These are phyloP conservation scores for Acanthiza pusilla DNA, from an alignment of 2,797 vertebrate species.

Conservation along the genomic window DNA sequence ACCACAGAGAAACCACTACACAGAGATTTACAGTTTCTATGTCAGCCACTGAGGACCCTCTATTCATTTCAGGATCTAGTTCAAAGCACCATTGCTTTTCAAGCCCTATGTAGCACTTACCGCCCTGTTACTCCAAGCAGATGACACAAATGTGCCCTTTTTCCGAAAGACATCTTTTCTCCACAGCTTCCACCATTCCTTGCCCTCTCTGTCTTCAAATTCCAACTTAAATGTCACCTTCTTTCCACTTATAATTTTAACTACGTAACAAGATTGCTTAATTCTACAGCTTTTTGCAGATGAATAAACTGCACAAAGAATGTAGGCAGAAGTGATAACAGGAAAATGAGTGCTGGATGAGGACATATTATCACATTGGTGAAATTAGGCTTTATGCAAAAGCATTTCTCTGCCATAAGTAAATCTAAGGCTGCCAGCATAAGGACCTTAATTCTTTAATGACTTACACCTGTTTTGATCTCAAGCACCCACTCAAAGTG, in stretches of 20 bases:
- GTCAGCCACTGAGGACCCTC: fast-evolving
- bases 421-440: neutral
- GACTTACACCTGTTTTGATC: neutral
- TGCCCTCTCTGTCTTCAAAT: neutral
- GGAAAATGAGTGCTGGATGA: neutral
- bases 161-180: neutral
- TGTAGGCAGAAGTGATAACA: neutral
- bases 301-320: neutral
- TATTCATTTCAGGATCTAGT: neutral
- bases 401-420: neutral
- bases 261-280: neutral
- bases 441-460: neutral
- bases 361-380: neutral
- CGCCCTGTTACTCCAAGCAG: neutral
- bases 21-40: neutral
- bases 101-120: neutral
- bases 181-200: neutral
- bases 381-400: neutral
- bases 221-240: neutral
- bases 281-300: neutral
- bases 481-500: neutral
- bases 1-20: neutral
- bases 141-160: neutral
- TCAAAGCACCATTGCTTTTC: neutral
- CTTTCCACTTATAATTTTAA: neutral